A percentile compares a stretch with the other conserved stretches of the same genome.
phyloP scores from a whole-genome alignment of 1,140 invertebrate species.

The Drosophila bocqueti region DNA sequence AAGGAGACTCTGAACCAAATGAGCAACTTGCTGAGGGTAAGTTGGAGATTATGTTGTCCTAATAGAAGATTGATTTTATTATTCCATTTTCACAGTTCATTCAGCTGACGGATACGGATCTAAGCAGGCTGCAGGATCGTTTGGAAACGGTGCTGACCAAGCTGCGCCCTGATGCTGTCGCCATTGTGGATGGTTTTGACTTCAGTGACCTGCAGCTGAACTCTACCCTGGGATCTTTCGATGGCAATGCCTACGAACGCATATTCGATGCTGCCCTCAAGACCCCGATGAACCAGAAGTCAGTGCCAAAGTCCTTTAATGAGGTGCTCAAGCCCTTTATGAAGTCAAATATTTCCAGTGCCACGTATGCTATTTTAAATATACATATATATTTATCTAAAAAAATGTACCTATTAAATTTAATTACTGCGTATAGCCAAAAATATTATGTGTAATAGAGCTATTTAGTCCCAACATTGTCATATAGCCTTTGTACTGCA shows the following conservation, averaged over 20 bases:
- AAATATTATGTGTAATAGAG: too few species aligned
- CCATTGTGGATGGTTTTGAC: constrained; percentile 96
- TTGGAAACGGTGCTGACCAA: constrained; percentile 89
- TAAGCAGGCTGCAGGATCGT: constrained; percentile 88
- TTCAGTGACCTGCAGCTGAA: constrained; percentile 89
- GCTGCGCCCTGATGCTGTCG: constrained; percentile 94
- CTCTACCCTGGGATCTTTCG: constrained; percentile 90
- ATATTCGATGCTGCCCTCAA: constrained; percentile 93
- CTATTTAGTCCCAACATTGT: too few species aligned
- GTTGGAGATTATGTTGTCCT: constrained; percentile 10
- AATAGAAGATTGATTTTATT: not conserved
- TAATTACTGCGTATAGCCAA: too few species aligned
- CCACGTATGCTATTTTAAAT: constrained; percentile 86
- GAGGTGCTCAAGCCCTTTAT: constrained; percentile 92
- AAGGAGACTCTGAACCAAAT: constrained; percentile 90
- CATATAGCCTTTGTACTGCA: too few species aligned
- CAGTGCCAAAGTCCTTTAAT: constrained; percentile 91
- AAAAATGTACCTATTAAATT: too few species aligned
- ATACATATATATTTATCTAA: too few species aligned
- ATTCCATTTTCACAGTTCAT: constrained; percentile 87
- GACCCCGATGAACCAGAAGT: constrained; percentile 93
- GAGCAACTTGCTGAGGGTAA: constrained; percentile 92
- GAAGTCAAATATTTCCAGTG: constrained; percentile 85
- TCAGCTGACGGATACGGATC: constrained; percentile 87
- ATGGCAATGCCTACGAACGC: constrained; percentile 95